A percentile compares a stretch with the other conserved stretches of the same genome.
Conservation (phyloP, 2,113 vertebrate genomes). For the Thunnus maccoyii region DNA sequence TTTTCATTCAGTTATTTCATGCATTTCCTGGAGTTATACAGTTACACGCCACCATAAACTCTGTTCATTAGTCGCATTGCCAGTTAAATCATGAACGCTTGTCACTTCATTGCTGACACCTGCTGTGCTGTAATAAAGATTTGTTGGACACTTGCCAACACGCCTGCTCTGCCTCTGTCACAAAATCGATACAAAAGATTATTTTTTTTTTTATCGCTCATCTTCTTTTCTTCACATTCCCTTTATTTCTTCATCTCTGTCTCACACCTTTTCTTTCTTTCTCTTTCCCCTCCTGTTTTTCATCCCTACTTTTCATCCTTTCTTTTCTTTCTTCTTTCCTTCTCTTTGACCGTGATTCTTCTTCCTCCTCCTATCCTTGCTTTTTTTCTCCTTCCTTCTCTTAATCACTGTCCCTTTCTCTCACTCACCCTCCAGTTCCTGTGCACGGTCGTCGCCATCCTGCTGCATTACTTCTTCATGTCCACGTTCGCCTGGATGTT, state of each 20-base stretch:
- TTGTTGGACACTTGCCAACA: constrained; percentile 21
- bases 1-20: constrained; percentile 22
- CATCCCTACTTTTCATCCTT: neutral
- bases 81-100: constrained; percentile 45
- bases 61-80: constrained; percentile 36
- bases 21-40: constrained; percentile 33
- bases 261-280: neutral
- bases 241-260: neutral
- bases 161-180: constrained; percentile 13
- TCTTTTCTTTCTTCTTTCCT: neutral
- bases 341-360: neutral
- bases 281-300: neutral
- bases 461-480: constrained; percentile 98
- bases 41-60: constrained; percentile 7
- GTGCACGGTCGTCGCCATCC: constrained; percentile 96
- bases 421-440: constrained; percentile 86
- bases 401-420: neutral
- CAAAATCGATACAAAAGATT: constrained; percentile 17
- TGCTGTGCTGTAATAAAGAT: constrained; percentile 37
- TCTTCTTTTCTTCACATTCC: neutral
- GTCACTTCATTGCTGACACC: constrained; percentile 37
- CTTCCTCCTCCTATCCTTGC: neutral
- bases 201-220: neutral
- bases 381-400: neutral
- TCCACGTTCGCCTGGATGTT: constrained; percentile 97